These are phyloP conservation scores for Uria aalge DNA, from an alignment of 2,113 vertebrate species.

Conservation along the genomic window DNA sequence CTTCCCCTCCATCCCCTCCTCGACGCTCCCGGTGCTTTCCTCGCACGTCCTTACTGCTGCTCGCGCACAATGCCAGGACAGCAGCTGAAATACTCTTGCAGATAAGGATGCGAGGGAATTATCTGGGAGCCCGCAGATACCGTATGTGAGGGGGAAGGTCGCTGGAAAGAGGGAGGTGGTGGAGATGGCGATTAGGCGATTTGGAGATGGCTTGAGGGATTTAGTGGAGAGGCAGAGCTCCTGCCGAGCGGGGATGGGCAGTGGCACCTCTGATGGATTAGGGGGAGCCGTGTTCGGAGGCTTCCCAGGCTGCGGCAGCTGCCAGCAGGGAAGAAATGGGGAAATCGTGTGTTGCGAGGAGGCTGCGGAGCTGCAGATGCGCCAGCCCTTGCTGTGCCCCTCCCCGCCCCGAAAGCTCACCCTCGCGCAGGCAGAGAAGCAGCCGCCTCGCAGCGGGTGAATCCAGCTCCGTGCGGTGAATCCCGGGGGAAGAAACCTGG, in stretches of 20 bases:
- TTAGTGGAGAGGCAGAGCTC: constrained; percentile 8
- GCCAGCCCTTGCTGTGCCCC: rapidly evolving
- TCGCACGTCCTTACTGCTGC: not conserved
- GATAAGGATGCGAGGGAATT: constrained; percentile 30
- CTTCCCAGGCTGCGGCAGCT: not conserved
- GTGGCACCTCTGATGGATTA: not conserved
- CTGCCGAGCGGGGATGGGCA: not conserved
- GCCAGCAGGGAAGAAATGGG: not conserved
- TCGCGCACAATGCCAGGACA: not conserved
- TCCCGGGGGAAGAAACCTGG: too few relatives aligned
- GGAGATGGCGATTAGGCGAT: constrained; percentile 33
- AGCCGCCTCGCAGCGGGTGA: not conserved
- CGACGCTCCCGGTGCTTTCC: not conserved
- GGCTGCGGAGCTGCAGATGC: not conserved
- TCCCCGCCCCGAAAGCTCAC: rapidly evolving
- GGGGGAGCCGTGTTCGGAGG: not conserved
- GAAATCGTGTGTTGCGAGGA: not conserved
- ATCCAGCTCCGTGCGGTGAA: rapidly evolving
- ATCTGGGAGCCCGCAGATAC: constrained; percentile 3
- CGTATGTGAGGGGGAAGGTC: not conserved
- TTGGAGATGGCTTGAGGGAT: constrained; percentile 27
- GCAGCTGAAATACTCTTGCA: not conserved
- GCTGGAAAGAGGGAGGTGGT: not conserved
- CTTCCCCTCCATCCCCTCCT: not conserved
- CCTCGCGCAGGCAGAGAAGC: rapidly evolving